phyloP scores from a whole-genome alignment of 1,140 invertebrate species.

The Drosophila sechellia region DNA sequence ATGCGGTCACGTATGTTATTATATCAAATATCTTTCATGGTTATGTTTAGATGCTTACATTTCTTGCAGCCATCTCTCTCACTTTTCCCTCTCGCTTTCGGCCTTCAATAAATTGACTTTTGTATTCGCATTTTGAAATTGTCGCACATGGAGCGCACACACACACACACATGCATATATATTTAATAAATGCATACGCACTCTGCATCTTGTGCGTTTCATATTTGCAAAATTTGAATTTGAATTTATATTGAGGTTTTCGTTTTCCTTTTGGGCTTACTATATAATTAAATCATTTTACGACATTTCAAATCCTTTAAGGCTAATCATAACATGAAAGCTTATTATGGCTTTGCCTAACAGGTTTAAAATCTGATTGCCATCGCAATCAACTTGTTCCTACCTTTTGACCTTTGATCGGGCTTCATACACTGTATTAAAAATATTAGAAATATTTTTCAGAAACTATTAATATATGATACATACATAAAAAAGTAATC shows the following conservation, averaged over 20 bases:
- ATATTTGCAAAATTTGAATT: slow-evolving; percentile 69
- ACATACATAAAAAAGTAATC: no score
- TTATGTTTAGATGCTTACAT: slow-evolving; percentile 73
- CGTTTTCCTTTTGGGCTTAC: slow-evolving; percentile 18
- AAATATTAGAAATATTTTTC: no score
- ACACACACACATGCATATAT: slow-evolving; percentile 22
- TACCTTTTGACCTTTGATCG: neutral
- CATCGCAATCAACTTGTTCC: neutral
- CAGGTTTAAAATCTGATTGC: neutral
- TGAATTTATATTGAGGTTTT: slow-evolving; percentile 77
- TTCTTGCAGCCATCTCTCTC: slow-evolving; percentile 32
- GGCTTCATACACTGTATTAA: neutral
- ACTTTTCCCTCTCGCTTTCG: neutral
- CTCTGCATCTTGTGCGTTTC: slow-evolving; percentile 23
- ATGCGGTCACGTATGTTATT: slow-evolving; percentile 84
- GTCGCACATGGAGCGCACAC: slow-evolving; percentile 43
- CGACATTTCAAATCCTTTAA: slow-evolving; percentile 46
- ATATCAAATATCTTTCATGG: slow-evolving; percentile 81
- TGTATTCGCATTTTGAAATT: slow-evolving; percentile 69
- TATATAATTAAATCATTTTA: slow-evolving; percentile 77
- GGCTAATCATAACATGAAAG: slow-evolving; percentile 22
- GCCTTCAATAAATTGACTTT: slow-evolving; percentile 78
- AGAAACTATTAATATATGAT: no score
- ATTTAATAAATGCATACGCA: neutral
- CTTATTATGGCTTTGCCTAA: slow-evolving; percentile 17